phyloP scores from a whole-genome alignment of 2,113 vertebrate genomes.

The Pygoscelis adeliae region DNA sequence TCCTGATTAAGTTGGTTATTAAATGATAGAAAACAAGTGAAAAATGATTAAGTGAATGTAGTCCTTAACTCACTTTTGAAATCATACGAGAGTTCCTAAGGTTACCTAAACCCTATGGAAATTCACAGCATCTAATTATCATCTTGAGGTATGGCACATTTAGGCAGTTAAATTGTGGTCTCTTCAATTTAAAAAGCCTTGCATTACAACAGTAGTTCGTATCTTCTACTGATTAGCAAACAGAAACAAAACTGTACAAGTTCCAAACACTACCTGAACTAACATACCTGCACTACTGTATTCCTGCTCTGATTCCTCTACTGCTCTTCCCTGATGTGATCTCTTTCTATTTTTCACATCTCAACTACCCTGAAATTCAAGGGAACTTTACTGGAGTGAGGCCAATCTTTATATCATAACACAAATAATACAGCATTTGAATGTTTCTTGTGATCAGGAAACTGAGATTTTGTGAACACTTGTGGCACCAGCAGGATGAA shows the following conservation, averaged over 20 bases:
- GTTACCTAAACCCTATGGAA: neutral
- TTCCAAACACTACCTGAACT: neutral
- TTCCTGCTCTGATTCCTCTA: neutral
- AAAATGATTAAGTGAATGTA: neutral
- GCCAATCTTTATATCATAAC: neutral
- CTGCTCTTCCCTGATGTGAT: neutral
- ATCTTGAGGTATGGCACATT: neutral
- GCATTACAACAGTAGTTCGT: neutral
- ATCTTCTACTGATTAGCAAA: neutral
- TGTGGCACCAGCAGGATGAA: neutral
- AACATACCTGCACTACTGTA: neutral
- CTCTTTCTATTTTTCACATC: neutral
- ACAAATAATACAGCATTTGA: neutral
- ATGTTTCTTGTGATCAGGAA: neutral
- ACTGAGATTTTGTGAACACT: neutral
- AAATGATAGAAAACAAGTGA: neutral
- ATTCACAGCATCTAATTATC: neutral
- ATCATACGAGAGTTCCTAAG: neutral
- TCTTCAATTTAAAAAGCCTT: neutral
- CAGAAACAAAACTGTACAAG: neutral
- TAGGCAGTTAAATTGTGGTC: neutral
- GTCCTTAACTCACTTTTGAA: neutral
- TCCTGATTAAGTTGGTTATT: neutral
- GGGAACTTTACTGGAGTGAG: neutral
- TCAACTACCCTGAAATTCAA: neutral